Evolutionary conservation across 2,888 invertebrate species (phyloP).

Genomic region (Leucoptera coffeella): DNA sequence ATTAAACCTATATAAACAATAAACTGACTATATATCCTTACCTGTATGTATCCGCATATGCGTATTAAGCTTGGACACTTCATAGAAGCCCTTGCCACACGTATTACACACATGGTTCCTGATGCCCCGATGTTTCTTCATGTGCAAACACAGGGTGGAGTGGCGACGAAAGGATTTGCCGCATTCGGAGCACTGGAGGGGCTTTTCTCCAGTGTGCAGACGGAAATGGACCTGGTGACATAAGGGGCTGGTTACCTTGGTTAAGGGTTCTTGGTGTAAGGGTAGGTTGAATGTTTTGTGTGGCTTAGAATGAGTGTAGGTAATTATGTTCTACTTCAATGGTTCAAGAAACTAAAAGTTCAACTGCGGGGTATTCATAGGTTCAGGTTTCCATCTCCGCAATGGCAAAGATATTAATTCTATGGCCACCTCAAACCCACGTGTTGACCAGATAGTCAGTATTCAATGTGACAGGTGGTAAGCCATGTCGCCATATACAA

Average conservation of each 20-base stretch:
- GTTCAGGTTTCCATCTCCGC: too few species aligned
- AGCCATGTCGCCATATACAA: too few species aligned
- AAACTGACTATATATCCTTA: slow-evolving; percentile 9
- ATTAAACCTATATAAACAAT: not conserved
- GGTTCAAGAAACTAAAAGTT: too few species aligned
- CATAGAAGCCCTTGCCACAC: slow-evolving; percentile 43
- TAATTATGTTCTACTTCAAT: too few species aligned
- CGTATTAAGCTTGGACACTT: slow-evolving; percentile 45
- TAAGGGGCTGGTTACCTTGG: not conserved
- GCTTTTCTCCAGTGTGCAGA: slow-evolving; percentile 45
- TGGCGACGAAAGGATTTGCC: slow-evolving; percentile 45
- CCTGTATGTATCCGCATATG: slow-evolving; percentile 48
- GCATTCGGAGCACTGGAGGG: slow-evolving; percentile 40
- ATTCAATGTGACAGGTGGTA: too few species aligned
- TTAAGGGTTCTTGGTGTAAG: too few species aligned
- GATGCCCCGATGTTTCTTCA: slow-evolving; percentile 48
- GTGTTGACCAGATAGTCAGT: too few species aligned
- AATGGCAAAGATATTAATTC: too few species aligned
- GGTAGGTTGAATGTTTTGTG: too few species aligned
- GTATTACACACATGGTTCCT: slow-evolving; percentile 39
- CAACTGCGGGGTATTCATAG: too few species aligned
- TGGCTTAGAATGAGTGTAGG: too few species aligned
- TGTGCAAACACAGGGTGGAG: slow-evolving; percentile 46
- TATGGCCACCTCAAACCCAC: too few species aligned
- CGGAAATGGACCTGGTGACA: slow-evolving; percentile 35